Percentiles rank a stretch among this genome's conserved stretches.
These are phyloP conservation scores for Oppia nitens DNA, from an alignment of 1,140 invertebrate genomes.

Conservation along the genomic window DNA sequence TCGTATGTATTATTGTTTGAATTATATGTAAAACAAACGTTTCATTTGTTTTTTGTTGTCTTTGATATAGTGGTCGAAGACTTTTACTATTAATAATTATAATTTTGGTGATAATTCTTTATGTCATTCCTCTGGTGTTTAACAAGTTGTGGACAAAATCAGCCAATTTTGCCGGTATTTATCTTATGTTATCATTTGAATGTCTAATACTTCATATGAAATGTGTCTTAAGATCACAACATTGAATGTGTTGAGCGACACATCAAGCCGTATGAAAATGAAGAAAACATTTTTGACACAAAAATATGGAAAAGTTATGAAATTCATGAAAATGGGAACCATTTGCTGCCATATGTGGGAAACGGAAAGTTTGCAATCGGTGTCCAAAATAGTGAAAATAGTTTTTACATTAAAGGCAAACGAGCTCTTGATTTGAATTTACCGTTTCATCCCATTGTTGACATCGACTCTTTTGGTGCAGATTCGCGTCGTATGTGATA, in stretches of 20 bases:
- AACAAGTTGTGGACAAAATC: conserved; percentile 34
- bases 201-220: not conserved
- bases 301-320: conserved; percentile 5
- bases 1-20: not conserved
- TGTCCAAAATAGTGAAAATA: conserved; percentile 24
- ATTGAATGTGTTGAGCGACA: conserved; percentile 18
- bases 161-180: conserved; percentile 6
- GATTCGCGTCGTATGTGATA: conserved; percentile 32
- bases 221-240: conserved; percentile 32
- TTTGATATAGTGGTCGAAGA: conserved; percentile 40
- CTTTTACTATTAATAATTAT: conserved; percentile 41
- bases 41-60: not conserved
- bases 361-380: conserved; percentile 22
- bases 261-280: conserved; percentile 12
- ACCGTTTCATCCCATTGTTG: conserved; percentile 52
- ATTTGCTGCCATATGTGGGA: conserved; percentile 34
- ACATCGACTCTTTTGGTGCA: conserved; percentile 33
- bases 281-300: conserved; percentile 6
- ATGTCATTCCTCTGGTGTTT: conserved; percentile 42
- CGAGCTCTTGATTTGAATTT: conserved; percentile 50
- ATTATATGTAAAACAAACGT: not conserved
- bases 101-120: conserved; percentile 41
- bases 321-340: conserved; percentile 29
- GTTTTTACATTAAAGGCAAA: conserved; percentile 32
- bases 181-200: conserved; percentile 1